Evolutionary conservation across 2,113 vertebrate genomes (phyloP).

Genomic region (Microcebus ravelobensis): DNA sequence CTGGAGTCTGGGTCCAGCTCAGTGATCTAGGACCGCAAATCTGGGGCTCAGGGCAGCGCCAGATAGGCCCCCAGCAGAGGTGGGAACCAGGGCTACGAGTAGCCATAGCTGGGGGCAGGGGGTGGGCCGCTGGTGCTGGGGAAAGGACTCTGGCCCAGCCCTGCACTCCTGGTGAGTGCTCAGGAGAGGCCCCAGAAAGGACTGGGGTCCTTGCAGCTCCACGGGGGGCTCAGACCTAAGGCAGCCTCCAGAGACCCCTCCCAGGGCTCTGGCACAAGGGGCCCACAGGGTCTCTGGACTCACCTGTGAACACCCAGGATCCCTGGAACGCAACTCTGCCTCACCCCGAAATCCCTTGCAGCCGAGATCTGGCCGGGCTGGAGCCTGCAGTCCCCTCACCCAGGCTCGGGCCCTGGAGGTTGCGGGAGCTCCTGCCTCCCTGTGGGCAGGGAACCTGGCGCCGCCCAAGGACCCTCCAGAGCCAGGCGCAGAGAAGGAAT

Average conservation of each 20-base stretch:
- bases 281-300: too few relatives aligned
- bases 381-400: background rate
- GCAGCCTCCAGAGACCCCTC: background rate
- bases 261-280: background rate
- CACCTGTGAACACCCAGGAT: background rate
- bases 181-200: background rate
- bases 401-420: background rate
- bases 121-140: background rate
- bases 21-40: background rate
- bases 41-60: background rate
- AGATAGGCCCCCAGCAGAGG: background rate
- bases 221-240: background rate
- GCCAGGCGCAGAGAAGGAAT: background rate
- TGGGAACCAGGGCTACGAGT: background rate
- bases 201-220: background rate
- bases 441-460: accelerated
- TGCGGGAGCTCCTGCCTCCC: background rate
- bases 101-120: accelerated
- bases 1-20: background rate
- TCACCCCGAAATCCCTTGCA: background rate
- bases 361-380: background rate
- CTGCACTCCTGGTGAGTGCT: too few relatives aligned
- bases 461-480: background rate
- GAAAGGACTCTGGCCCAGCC: accelerated
- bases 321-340: too few relatives aligned